Percentiles rank a stretch among this genome's conserved stretches.
Evolutionary conservation across 2,797 vertebrate genomes (phyloP).

Genomic region (Okamejei kenojei): DNA sequence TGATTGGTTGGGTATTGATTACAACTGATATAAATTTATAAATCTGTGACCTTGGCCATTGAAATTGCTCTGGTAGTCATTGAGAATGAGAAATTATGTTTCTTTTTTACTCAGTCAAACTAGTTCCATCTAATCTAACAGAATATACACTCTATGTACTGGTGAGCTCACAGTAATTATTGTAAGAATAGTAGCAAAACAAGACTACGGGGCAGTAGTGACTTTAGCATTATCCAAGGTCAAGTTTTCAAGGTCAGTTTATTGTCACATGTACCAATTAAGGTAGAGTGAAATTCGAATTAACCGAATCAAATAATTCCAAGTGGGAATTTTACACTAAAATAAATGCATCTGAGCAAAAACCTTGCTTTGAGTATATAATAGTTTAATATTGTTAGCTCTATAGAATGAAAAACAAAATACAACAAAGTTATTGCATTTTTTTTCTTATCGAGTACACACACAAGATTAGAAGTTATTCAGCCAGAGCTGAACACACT

Average conservation of each 20-base stretch:
- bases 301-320: neutral
- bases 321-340: neutral
- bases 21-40: neutral
- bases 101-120: neutral
- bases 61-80: neutral
- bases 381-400: neutral
- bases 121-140: neutral
- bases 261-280: too few species aligned
- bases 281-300: neutral
- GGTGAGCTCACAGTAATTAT: neutral
- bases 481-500: too few species aligned
- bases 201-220: neutral
- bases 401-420: neutral
- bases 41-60: neutral
- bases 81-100: neutral
- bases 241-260: too few species aligned
- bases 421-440: neutral
- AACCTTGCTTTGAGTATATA: neutral
- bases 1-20: neutral
- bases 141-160: neutral
- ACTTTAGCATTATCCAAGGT: neutral
- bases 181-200: neutral
- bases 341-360: neutral
- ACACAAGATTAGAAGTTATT: too few species aligned
- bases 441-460: too few species aligned